A percentile compares a stretch with the other conserved stretches of the same genome.
Conservation (phyloP, 2,797 vertebrate genomes). For the Urophycis tenuis region DNA sequence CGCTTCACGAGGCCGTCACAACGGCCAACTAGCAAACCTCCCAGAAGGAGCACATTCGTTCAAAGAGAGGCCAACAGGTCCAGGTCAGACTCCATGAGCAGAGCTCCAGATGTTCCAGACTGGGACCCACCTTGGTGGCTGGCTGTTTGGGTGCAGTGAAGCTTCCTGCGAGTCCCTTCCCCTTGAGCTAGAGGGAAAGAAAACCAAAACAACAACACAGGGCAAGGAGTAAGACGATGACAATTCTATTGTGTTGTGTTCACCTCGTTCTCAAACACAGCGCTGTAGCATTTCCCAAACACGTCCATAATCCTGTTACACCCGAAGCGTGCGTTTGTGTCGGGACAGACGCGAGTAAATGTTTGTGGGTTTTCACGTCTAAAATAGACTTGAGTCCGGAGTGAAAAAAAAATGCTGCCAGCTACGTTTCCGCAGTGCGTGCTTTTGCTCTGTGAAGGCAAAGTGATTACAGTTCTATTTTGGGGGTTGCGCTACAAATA, state of each 20-base stretch:
- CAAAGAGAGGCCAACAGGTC: background rate
- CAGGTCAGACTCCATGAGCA: background rate
- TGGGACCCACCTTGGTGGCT: constrained; percentile 60
- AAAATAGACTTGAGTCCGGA: background rate
- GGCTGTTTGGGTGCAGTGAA: constrained; percentile 83
- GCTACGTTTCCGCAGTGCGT: background rate
- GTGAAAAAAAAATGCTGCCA: background rate
- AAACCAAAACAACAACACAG: background rate
- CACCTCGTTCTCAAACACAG: background rate
- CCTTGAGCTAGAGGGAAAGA: constrained; percentile 78
- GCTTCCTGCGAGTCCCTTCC: constrained; percentile 94
- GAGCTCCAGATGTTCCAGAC: background rate
- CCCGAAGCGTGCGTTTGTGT: too few species aligned
- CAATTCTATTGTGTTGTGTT: too few species aligned
- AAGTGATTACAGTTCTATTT: background rate
- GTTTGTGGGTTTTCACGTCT: background rate
- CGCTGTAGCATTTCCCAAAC: background rate
- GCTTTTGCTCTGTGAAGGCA: background rate
- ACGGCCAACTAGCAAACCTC: too few species aligned
- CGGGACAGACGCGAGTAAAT: background rate
- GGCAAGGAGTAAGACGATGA: background rate
- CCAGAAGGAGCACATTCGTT: too few species aligned
- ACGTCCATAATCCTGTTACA: too few species aligned
- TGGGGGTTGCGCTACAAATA: background rate
- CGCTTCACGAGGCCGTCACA: too few species aligned